These are phyloP conservation scores for Pleuronectes platessa DNA, from an alignment of 2,113 vertebrate genomes.

Conservation along the genomic window DNA sequence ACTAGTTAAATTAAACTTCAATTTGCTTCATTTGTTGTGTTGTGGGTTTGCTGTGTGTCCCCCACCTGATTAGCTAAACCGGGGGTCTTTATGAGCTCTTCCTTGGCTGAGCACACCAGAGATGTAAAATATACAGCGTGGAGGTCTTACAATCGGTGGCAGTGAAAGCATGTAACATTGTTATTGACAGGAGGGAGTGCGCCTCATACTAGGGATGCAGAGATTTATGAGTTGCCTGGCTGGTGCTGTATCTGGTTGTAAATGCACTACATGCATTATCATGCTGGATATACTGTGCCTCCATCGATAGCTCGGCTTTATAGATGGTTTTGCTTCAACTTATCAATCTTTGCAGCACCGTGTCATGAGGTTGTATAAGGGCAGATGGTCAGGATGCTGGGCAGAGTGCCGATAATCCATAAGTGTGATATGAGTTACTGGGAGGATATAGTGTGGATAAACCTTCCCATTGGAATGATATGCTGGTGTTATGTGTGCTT, in stretches of 20 bases:
- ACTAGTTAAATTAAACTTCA: slow-evolving; percentile 35
- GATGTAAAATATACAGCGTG: slow-evolving; percentile 1
- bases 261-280: slow-evolving; percentile 17
- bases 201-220: not conserved
- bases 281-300: not conserved
- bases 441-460: slow-evolving; percentile 29
- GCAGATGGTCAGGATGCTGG: slow-evolving; percentile 39
- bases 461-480: slow-evolving; percentile 20
- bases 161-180: not conserved
- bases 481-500: slow-evolving; percentile 19
- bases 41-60: slow-evolving; percentile 28
- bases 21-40: slow-evolving; percentile 51
- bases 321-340: not conserved
- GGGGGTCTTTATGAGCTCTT: not conserved
- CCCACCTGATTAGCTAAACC: slow-evolving; percentile 3
- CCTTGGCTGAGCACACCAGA: not conserved
- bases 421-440: slow-evolving; percentile 23
- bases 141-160: not conserved
- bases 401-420: slow-evolving; percentile 32
- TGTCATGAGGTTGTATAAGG: slow-evolving; percentile 34
- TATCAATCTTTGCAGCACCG: not conserved
- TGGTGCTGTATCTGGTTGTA: not conserved
- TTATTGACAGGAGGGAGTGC: not conserved
- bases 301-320: not conserved
- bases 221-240: slow-evolving; percentile 13